Evolutionary conservation across 1,140 invertebrate species (phyloP), one percentile per base, ranked within the genome.

Genomic region (Drosophila suzukii): DNA sequence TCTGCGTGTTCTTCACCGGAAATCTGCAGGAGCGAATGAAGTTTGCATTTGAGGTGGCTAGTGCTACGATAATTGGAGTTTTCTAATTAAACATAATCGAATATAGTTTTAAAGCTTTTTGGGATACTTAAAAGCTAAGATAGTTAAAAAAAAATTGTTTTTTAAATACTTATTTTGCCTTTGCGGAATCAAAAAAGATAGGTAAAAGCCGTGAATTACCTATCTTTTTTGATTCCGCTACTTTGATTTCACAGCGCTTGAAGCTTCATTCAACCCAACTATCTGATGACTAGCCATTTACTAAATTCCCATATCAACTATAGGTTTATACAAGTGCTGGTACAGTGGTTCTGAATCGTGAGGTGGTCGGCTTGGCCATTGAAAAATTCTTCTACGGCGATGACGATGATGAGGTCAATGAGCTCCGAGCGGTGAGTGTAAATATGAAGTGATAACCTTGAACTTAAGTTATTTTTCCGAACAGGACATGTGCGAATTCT

Each of bases 401-500:
- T 0, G 90, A 91, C 54, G 90, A 91, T 4, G 90, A 91, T 43
- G 90, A 91, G 38, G 61, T 91, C 24, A 77, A 79, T n/a, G 90
- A 91, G 32, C 27, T 91, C 11, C 71, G 82, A 53, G 79, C 86
- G 46, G 89, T 91, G 44, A 17, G 76, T 75, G 13, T 12, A 8
- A 24, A 0, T 13, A 17, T 4, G 1, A 5, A 8, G 3, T 36
- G 8, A 6, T 36, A 5, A 32, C 1, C 15, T 10, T 49, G 17
- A n/a, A 8, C 10, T 15, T 12, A 27, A n/a, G 7, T 11, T 20
- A 8, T 13, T 15, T 30, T 62, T 0, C 20, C 5, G 8, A n/a
- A 1, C 24, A 91, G 94, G 97, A 98, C 79, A 93, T 98, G 85
- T 95, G 97, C n/a, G 97, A 98, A 73, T 94, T 97, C 27, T 93